Conservation (phyloP, 2,888 invertebrate species). For the Muschampia plurimacula region DNA sequence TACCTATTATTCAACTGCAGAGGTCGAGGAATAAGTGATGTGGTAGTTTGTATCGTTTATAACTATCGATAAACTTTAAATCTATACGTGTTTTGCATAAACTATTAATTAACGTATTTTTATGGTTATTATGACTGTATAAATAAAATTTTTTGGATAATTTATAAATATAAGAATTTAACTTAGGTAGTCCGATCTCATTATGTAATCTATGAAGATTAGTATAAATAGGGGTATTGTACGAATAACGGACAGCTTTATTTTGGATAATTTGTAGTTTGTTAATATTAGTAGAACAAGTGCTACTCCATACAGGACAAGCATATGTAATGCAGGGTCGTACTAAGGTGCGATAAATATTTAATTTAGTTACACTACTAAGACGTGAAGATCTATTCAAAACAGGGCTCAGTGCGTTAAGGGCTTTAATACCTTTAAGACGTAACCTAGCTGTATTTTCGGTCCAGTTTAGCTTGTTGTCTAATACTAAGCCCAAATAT, state of each 20-base stretch:
- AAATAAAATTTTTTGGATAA: slow-evolving; percentile 2
- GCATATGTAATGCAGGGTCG: not conserved
- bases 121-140: not conserved
- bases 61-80: not conserved
- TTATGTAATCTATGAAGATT: not conserved
- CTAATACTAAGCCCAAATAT: not conserved
- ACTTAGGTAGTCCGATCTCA: not conserved
- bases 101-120: not conserved
- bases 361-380: slow-evolving; percentile 3
- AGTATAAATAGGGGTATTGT: not conserved
- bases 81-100: not conserved
- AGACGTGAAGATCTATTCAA: not conserved
- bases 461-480: slow-evolving; percentile 1
- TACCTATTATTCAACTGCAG: not conserved
- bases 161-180: not conserved
- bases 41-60: slow-evolving; percentile 2
- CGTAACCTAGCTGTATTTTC: not conserved
- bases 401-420: not conserved
- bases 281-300: not conserved
- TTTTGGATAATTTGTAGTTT: slow-evolving; percentile 3
- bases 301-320: slow-evolving; percentile 5
- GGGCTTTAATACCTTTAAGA: slow-evolving; percentile 6
- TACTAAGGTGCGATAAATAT: not conserved
- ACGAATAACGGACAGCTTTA: not conserved
- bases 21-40: slow-evolving; percentile 7